Conservation (phyloP, 1,140 invertebrate species). For the Sesamia nonagrioides region DNA sequence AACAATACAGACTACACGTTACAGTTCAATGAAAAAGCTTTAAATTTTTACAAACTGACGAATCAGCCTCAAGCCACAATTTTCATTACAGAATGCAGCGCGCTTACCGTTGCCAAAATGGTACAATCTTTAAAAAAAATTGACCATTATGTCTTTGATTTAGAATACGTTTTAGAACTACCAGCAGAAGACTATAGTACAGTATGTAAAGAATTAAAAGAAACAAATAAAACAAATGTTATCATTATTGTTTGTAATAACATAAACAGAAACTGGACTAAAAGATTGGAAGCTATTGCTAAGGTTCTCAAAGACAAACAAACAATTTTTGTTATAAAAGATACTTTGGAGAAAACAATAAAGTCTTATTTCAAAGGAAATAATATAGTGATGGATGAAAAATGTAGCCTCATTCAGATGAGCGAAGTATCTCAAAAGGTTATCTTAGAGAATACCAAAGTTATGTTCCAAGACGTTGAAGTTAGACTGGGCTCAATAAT, state of each 20-base stretch:
- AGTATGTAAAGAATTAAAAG: not conserved
- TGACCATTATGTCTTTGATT: constrained; percentile 12
- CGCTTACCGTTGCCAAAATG: constrained; percentile 24
- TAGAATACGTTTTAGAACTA: constrained; percentile 9
- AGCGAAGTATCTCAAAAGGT: not conserved
- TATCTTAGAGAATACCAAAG: no score
- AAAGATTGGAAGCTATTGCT: not conserved
- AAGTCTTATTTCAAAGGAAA: no score
- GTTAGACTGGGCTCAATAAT: no score
- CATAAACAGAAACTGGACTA: not conserved
- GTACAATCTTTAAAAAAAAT: not conserved
- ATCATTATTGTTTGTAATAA: constrained; percentile 6
- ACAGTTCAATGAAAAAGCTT: no score
- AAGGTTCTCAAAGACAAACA: not conserved
- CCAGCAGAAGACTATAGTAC: constrained; percentile 2
- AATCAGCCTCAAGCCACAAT: not conserved
- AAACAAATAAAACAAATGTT: not conserved
- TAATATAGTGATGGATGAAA: not conserved
- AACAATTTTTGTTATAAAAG: not conserved
- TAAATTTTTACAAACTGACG: no score
- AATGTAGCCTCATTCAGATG: not conserved
- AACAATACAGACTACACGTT: no score
- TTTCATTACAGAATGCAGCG: not conserved
- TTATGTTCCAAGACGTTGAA: no score
- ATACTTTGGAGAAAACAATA: not conserved